These are phyloP conservation scores for Coboldia fuscipes DNA, from an alignment of 1,140 invertebrate species.

Conservation along the genomic window DNA sequence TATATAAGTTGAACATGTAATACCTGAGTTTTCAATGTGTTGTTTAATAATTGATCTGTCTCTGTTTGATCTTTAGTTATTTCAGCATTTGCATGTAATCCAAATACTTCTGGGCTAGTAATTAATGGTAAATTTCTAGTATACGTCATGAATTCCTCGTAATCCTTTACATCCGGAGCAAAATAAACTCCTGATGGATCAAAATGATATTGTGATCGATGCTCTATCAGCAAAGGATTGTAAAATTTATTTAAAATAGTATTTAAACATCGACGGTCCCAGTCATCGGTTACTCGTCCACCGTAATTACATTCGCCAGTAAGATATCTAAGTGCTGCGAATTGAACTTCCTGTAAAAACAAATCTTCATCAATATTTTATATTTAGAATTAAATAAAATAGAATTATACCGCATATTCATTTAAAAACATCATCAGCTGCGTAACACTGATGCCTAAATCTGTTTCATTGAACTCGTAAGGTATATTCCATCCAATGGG, in stretches of 20 bases:
- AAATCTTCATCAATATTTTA: slow-evolving; percentile 1
- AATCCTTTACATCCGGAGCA: slow-evolving; percentile 48
- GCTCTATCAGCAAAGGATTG: slow-evolving; percentile 28
- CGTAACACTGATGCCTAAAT: slow-evolving; percentile 67
- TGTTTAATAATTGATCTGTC: slow-evolving; percentile 55
- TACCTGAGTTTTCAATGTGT: slow-evolving; percentile 60
- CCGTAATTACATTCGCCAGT: slow-evolving; percentile 95
- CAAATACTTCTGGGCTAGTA: slow-evolving; percentile 70
- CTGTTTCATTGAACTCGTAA: slow-evolving; percentile 92
- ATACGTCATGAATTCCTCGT: slow-evolving; percentile 54
- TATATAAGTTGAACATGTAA: no score
- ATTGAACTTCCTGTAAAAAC: slow-evolving; percentile 74
- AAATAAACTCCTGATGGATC: slow-evolving; percentile 49
- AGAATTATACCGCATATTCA: no score
- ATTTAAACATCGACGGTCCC: slow-evolving; percentile 71
- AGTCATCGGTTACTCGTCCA: slow-evolving; percentile 83
- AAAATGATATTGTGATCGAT: slow-evolving; percentile 29
- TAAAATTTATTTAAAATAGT: slow-evolving; percentile 73
- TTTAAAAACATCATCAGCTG: slow-evolving; percentile 81
- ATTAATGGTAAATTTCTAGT: slow-evolving; percentile 56
- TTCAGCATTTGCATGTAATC: slow-evolving; percentile 85
- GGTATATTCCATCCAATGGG: slow-evolving; percentile 88
- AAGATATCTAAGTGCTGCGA: slow-evolving; percentile 71
- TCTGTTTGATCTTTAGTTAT: slow-evolving; percentile 86
- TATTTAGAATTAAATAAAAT: slow-evolving; percentile 20